phyloP scores from a whole-genome alignment of 2,113 vertebrate genomes.

The Sylvia atricapilla region DNA sequence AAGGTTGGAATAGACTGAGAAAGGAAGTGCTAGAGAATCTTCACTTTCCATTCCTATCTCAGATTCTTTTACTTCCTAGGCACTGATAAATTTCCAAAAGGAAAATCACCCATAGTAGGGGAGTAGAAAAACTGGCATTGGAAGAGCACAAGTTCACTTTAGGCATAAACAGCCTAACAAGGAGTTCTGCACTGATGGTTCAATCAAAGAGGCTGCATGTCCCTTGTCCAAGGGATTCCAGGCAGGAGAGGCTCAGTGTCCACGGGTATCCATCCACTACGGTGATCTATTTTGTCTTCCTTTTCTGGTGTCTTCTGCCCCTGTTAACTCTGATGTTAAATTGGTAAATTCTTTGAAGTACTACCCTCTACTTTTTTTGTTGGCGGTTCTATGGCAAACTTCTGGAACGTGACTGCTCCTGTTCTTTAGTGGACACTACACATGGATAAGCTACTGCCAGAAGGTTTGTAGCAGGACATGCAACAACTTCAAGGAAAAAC shows the following conservation, averaged over 20 bases:
- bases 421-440: neutral
- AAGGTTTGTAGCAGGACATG: neutral
- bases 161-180: neutral
- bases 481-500: neutral
- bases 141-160: neutral
- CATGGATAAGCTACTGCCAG: neutral
- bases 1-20: neutral
- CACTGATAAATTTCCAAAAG: neutral
- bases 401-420: accelerated
- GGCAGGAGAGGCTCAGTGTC: neutral
- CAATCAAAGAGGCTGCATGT: neutral
- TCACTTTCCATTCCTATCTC: neutral
- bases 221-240: neutral
- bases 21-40: neutral
- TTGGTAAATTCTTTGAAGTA: neutral
- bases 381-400: neutral
- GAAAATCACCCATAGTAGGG: neutral
- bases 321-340: neutral
- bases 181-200: neutral
- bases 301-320: neutral
- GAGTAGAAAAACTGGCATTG: neutral
- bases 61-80: neutral
- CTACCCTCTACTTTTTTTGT: neutral
- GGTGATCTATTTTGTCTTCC: neutral
- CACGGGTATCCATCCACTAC: neutral